These are phyloP conservation scores for Callaeas wilsoni DNA, from an alignment of 2,113 vertebrate species.

Conservation along the genomic window DNA sequence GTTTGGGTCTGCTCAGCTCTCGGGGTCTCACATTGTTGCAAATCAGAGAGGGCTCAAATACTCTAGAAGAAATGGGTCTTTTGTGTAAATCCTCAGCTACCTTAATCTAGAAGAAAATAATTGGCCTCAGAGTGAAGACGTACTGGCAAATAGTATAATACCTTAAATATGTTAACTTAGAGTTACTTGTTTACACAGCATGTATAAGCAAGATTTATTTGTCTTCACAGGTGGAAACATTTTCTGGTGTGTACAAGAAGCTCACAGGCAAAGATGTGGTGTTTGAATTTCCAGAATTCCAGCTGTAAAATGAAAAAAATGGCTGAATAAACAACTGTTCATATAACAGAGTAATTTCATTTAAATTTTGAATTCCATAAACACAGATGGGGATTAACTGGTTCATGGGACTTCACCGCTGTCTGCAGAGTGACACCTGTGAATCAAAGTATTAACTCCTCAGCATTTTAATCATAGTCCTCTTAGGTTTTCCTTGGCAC, in stretches of 20 bases:
- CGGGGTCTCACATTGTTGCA: background rate
- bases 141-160: background rate
- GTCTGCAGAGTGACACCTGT: background rate
- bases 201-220: background rate
- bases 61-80: background rate
- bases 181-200: background rate
- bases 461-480: background rate
- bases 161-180: background rate
- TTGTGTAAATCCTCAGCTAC: background rate
- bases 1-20: background rate
- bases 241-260: constrained; percentile 99
- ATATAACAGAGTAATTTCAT: constrained; percentile 46
- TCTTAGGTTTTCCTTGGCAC: background rate
- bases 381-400: background rate
- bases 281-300: constrained; percentile 99
- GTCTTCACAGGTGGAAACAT: constrained; percentile 89
- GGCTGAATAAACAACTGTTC: constrained; percentile 89
- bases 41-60: background rate
- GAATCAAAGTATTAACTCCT: background rate
- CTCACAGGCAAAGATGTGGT: constrained; percentile 98
- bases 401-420: background rate
- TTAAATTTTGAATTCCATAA: constrained; percentile 9
- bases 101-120: background rate
- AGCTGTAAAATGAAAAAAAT: constrained; percentile 85
- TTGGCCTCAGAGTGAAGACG: background rate